A percentile compares a stretch with the other conserved stretches of the same genome.
These are phyloP conservation scores for Petrolisthes manimaculis DNA, from an alignment of 2,888 invertebrate species.

Conservation along the genomic window DNA sequence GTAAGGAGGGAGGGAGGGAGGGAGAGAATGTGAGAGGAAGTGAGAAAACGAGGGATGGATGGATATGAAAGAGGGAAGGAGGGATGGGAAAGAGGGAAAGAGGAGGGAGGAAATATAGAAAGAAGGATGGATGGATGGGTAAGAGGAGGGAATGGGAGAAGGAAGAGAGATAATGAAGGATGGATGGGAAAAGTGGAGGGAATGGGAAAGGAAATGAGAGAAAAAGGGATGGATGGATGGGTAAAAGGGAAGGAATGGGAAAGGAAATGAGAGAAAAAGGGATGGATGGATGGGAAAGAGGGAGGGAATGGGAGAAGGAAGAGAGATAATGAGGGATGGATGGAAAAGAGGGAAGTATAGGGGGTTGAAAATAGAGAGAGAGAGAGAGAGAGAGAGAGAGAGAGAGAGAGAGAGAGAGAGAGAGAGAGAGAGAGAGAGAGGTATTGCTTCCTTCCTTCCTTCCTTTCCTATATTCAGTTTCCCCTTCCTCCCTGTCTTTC, in stretches of 20 bases:
- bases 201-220: conserved; percentile 5
- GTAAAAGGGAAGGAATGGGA: not conserved
- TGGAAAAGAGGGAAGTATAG: not conserved
- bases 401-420: not conserved
- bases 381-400: not conserved
- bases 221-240: not conserved
- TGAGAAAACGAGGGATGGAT: not conserved
- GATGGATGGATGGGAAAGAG: not conserved
- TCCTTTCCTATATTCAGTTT: not conserved
- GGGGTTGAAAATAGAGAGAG: too few species aligned
- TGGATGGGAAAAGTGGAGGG: not conserved
- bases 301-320: not conserved
- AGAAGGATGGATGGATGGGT: not conserved
- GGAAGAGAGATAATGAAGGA: not conserved
- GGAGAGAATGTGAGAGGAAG: not conserved
- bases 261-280: not conserved
- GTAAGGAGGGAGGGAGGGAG: not conserved
- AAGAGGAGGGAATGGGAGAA: not conserved
- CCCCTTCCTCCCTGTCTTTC: not conserved
- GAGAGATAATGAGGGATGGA: not conserved
- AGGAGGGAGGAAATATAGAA: too few species aligned
- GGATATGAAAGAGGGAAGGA: not conserved
- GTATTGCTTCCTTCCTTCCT: not conserved
- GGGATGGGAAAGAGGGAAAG: not conserved
- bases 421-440: not conserved